phyloP scores from a whole-genome alignment of 2,888 invertebrate species.

The Chymomyza fuscimana region DNA sequence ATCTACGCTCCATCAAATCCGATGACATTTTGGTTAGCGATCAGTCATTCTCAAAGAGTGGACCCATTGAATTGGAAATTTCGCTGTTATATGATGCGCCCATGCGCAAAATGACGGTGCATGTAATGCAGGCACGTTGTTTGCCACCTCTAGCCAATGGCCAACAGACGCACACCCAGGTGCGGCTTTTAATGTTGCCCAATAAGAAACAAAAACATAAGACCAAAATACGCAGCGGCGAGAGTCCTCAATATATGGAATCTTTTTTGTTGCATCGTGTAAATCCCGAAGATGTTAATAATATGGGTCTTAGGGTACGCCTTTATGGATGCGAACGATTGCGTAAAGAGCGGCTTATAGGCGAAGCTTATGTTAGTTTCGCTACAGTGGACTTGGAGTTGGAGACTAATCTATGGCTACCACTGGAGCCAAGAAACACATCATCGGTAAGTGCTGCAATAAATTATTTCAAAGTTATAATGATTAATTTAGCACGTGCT shows the following conservation, averaged over 20 bases:
- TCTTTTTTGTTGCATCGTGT: slow-evolving; percentile 93
- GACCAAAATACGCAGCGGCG: slow-evolving; percentile 94
- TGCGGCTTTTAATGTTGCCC: slow-evolving; percentile 92
- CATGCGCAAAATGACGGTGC: slow-evolving; percentile 94
- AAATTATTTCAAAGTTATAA: background rate
- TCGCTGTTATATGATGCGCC: slow-evolving; percentile 94
- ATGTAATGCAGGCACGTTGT: slow-evolving; percentile 92
- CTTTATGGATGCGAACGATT: slow-evolving; percentile 96
- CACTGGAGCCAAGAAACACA: slow-evolving; percentile 87
- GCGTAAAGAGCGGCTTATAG: slow-evolving; percentile 93
- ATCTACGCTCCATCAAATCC: slow-evolving; percentile 78
- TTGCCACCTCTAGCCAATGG: slow-evolving; percentile 86
- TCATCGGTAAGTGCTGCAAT: slow-evolving; percentile 80
- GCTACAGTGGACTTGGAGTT: slow-evolving; percentile 93
- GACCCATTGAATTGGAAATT: slow-evolving; percentile 87
- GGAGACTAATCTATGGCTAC: slow-evolving; percentile 94
- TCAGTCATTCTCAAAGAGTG: slow-evolving; percentile 81
- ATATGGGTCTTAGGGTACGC: slow-evolving; percentile 93
- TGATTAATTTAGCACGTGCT: background rate
- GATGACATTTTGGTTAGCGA: slow-evolving; percentile 80
- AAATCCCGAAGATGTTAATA: slow-evolving; percentile 96
- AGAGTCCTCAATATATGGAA: slow-evolving; percentile 95
- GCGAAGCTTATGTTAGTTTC: slow-evolving; percentile 94
- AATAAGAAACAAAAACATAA: slow-evolving; percentile 96
- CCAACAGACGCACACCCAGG: slow-evolving; percentile 86